These are phyloP conservation scores for Suricata suricatta DNA, from an alignment of 2,113 vertebrate species.

Conservation along the genomic window DNA sequence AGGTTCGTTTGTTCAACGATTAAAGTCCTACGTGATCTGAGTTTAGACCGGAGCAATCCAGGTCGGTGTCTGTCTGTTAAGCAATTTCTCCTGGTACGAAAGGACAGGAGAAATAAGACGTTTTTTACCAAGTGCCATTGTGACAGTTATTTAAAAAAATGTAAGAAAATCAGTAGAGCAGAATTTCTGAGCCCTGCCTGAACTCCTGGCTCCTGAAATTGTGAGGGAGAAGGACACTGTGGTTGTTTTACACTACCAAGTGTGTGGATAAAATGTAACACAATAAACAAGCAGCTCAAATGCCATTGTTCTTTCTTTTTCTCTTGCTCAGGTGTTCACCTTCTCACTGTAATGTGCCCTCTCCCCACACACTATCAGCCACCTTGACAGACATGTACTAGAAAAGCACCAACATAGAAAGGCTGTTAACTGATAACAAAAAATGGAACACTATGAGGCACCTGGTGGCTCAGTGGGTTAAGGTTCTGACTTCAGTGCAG, in stretches of 20 bases:
- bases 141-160: not conserved
- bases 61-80: no score
- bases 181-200: not conserved
- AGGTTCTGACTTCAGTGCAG: no score
- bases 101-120: no score
- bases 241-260: not conserved
- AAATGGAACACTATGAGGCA: not conserved
- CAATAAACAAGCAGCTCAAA: accelerated
- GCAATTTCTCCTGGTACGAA: not conserved
- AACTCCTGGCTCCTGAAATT: not conserved
- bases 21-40: no score
- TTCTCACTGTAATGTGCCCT: accelerated
- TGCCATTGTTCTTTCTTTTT: not conserved
- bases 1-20: no score
- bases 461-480: no score
- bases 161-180: not conserved
- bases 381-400: not conserved
- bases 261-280: not conserved
- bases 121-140: not conserved
- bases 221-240: not conserved
- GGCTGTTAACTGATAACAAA: not conserved
- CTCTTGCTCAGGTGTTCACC: no score
- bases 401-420: not conserved
- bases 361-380: not conserved
- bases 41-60: no score